These are phyloP conservation scores for Myrmophylax atrothorax DNA, from an alignment of 2,113 vertebrate genomes.

Conservation along the genomic window DNA sequence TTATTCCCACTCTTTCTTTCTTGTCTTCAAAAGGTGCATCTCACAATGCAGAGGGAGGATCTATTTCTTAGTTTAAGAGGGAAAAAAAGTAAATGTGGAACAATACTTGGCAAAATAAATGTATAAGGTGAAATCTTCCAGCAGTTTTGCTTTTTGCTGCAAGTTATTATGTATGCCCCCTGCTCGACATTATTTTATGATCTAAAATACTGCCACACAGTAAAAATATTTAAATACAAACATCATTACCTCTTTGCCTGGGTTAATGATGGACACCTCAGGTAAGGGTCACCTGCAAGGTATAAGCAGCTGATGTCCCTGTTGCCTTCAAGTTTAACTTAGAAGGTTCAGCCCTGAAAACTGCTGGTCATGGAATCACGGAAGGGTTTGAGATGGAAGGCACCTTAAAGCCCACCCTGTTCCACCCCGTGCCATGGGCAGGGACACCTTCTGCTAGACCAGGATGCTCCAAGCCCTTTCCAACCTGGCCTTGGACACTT, in stretches of 20 bases:
- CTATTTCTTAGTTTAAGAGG: slow-evolving; percentile 41
- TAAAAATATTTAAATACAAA: background rate
- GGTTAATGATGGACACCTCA: background rate
- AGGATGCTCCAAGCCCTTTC: background rate
- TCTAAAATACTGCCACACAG: background rate
- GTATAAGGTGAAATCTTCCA: background rate
- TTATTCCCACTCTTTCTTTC: slow-evolving; percentile 2
- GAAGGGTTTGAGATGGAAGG: background rate
- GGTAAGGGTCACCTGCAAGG: background rate
- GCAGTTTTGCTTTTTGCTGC: background rate
- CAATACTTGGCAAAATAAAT: slow-evolving; percentile 56
- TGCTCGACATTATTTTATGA: slow-evolving; percentile 7
- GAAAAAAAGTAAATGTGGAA: slow-evolving; percentile 44
- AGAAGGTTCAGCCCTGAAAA: too few relatives aligned
- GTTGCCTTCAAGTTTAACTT: background rate
- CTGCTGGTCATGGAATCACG: background rate
- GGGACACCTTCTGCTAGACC: background rate
- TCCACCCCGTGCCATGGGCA: background rate
- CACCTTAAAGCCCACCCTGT: background rate
- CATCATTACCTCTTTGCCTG: background rate
- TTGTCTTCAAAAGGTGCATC: slow-evolving; percentile 29
- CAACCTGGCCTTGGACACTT: background rate
- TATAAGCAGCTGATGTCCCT: background rate
- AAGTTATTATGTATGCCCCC: slow-evolving; percentile 8
- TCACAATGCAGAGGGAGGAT: slow-evolving; percentile 52